Percentiles rank a stretch among this genome's conserved stretches.
phyloP scores from a whole-genome alignment of 2,888 invertebrate species.

The Cryptocheilus praepositus region DNA sequence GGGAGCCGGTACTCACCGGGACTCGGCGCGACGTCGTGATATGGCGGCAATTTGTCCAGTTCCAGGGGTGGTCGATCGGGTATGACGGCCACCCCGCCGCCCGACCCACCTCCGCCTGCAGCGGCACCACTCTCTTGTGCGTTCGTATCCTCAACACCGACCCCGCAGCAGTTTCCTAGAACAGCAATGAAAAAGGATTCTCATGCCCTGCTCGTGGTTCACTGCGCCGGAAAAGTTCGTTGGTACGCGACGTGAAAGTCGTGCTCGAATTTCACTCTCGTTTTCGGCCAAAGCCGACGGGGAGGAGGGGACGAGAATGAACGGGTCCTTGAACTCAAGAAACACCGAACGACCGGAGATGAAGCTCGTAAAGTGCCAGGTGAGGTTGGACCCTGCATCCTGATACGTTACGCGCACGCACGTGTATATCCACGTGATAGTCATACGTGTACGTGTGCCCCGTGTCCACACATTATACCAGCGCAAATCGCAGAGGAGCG shows the following conservation, averaged over 20 bases:
- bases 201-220: slow-evolving; percentile 24
- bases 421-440: no score
- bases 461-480: not conserved
- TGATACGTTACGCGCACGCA: slow-evolving; percentile 43
- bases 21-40: slow-evolving; percentile 73
- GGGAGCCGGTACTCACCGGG: slow-evolving; percentile 63
- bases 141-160: slow-evolving; percentile 67
- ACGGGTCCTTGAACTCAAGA: slow-evolving; percentile 15
- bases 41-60: slow-evolving; percentile 73
- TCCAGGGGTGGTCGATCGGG: slow-evolving; percentile 72
- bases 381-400: slow-evolving; percentile 52
- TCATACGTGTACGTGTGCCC: slow-evolving; percentile 1
- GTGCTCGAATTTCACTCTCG: slow-evolving; percentile 46
- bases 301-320: not conserved
- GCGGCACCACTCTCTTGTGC: slow-evolving; percentile 64
- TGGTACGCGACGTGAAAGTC: slow-evolving; percentile 41
- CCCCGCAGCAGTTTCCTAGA: slow-evolving; percentile 71
- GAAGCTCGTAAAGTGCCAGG: slow-evolving; percentile 62
- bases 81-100: slow-evolving; percentile 72
- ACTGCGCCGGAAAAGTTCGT: slow-evolving; percentile 43
- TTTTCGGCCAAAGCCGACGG: slow-evolving; percentile 1
- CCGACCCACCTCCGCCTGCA: slow-evolving; percentile 61
- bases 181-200: slow-evolving; percentile 37
- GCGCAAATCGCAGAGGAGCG: not conserved
- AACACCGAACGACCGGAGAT: slow-evolving; percentile 13